These are phyloP conservation scores for Pogonognathellus flavescens DNA, from an alignment of 1,140 invertebrate species.

Conservation along the genomic window DNA sequence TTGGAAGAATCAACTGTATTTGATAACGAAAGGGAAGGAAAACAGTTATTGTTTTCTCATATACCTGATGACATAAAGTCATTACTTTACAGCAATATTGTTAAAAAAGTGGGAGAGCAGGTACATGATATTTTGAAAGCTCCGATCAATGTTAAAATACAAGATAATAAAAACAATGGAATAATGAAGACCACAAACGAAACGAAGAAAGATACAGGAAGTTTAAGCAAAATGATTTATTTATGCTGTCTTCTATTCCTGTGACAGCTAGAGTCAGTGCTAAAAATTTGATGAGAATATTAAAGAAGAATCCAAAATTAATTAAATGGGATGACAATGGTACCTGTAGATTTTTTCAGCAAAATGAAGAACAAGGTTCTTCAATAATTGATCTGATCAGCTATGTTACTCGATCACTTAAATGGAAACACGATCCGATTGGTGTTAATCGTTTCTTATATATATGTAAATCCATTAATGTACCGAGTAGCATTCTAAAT, in stretches of 20 bases:
- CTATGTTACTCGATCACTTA: neutral
- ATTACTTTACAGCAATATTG: neutral
- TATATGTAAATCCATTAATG: neutral
- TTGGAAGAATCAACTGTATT: neutral
- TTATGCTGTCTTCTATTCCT: neutral
- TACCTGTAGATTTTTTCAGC: neutral
- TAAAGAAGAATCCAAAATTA: neutral
- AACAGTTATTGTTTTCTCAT: neutral
- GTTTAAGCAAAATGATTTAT: neutral
- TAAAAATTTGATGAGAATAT: neutral
- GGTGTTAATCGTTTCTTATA: neutral
- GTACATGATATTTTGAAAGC: neutral
- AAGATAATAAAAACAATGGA: neutral
- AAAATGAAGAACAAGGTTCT: neutral
- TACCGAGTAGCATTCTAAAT: neutral
- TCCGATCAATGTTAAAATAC: neutral
- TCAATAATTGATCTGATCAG: slow-evolving; percentile 1
- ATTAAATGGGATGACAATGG: neutral
- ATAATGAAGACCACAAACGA: neutral
- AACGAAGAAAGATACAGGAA: neutral
- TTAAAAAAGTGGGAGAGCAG: neutral
- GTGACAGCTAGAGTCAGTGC: neutral
- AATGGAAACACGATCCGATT: neutral
- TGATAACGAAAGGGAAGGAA: neutral
- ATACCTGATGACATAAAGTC: neutral